Conservation (phyloP, 2,888 invertebrate species). For the Limnephilus rhombicus region DNA sequence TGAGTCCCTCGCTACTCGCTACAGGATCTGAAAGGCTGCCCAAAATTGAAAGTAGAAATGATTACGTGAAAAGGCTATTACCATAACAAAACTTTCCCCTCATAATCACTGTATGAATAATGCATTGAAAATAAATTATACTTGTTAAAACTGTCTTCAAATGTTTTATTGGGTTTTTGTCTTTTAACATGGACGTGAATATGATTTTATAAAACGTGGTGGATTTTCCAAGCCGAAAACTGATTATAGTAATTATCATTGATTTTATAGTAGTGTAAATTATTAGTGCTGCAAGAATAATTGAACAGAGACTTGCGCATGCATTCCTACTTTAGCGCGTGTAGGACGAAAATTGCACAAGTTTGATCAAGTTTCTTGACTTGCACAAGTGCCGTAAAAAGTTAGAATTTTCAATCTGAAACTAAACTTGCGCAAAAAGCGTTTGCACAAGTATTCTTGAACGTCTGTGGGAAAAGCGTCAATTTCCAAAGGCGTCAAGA, state of each 20-base stretch:
- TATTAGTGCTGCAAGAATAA: too few species aligned
- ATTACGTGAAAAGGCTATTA: neutral
- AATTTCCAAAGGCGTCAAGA: too few species aligned
- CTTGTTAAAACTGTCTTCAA: constrained; percentile 1
- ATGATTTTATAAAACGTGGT: neutral
- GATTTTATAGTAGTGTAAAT: too few species aligned
- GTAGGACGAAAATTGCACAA: too few species aligned
- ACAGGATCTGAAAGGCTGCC: neutral
- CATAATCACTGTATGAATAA: constrained; percentile 1
- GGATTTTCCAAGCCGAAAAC: neutral
- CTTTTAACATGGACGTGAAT: neutral
- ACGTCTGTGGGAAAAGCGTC: too few species aligned
- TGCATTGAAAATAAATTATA: constrained; percentile 1
- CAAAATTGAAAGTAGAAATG: constrained; percentile 1
- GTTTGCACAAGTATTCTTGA: too few species aligned
- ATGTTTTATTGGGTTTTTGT: neutral
- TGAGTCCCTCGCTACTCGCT: neutral
- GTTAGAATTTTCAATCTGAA: too few species aligned
- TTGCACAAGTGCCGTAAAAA: too few species aligned
- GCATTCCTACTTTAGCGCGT: too few species aligned
- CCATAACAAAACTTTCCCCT: neutral
- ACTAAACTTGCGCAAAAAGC: too few species aligned
- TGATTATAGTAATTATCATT: neutral
- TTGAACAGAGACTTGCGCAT: too few species aligned
- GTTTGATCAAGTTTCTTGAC: too few species aligned